A percentile compares a stretch with the other conserved stretches of the same genome.
These are phyloP conservation scores for Callipepla squamata DNA, from an alignment of 2,113 vertebrate genomes.

Conservation along the genomic window DNA sequence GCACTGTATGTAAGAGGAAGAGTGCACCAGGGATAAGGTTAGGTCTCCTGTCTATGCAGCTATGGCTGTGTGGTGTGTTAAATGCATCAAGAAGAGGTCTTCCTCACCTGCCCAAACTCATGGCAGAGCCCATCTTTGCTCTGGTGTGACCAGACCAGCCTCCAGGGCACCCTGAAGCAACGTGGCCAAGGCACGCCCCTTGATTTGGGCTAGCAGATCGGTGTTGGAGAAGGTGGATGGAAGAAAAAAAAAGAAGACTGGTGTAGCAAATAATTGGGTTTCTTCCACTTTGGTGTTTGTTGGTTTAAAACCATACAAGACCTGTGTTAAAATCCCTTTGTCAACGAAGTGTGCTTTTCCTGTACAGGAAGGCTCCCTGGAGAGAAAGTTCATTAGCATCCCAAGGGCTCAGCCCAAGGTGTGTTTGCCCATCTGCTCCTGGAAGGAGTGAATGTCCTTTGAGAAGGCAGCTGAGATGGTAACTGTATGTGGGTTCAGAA, in stretches of 20 bases:
- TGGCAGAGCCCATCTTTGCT: neutral
- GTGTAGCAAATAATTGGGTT: neutral
- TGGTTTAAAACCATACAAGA: neutral
- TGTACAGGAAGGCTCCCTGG: conserved; percentile 27
- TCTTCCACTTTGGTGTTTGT: neutral
- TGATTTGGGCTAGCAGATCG: neutral
- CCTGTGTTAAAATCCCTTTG: conserved; percentile 18
- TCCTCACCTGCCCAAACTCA: neutral
- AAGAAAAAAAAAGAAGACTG: neutral
- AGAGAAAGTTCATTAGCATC: conserved; percentile 39
- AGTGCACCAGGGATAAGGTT: neutral
- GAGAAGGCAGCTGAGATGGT: neutral
- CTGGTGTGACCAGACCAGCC: accelerated
- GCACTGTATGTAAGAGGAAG: neutral
- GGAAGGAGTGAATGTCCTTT: conserved; percentile 12
- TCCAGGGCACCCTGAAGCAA: neutral
- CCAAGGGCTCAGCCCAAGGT: neutral
- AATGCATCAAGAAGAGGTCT: neutral
- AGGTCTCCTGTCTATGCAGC: neutral
- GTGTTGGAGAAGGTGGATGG: neutral
- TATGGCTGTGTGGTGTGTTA: neutral
- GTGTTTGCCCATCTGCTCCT: conserved; percentile 2
- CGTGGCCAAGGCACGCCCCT: accelerated
- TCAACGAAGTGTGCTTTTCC: neutral
- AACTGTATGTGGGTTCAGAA: conserved; percentile 19